These are phyloP conservation scores for Nemotelus pantherinus DNA, from an alignment of 2,888 invertebrate genomes.

Conservation along the genomic window DNA sequence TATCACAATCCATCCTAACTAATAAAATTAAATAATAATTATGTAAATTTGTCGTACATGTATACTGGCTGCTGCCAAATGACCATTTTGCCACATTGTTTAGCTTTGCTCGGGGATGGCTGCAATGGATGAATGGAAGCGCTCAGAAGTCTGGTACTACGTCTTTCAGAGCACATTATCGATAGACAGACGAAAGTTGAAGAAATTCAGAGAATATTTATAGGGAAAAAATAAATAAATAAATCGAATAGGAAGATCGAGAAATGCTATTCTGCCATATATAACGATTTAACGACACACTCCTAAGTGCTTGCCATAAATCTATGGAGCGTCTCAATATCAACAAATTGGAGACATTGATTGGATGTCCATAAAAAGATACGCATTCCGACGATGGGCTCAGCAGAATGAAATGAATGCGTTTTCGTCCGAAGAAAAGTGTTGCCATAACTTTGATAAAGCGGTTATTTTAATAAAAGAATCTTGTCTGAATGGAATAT, in stretches of 20 bases:
- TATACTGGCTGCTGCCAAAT: not conserved
- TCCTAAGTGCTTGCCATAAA: conserved; percentile 38
- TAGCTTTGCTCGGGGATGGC: no score
- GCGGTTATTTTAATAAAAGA: no score
- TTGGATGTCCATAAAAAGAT: conserved; percentile 39
- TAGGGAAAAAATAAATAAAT: not conserved
- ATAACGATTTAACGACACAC: conserved; percentile 23
- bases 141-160: no score
- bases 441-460: not conserved
- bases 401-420: not conserved
- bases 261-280: conserved; percentile 22
- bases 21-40: conserved; percentile 34
- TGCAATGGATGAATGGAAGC: no score
- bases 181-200: not conserved
- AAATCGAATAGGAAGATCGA: not conserved
- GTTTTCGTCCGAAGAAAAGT: not conserved
- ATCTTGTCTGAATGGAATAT: no score
- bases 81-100: not conserved
- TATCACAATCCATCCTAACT: conserved; percentile 8
- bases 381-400: conserved; percentile 7
- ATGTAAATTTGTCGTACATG: conserved; percentile 11
- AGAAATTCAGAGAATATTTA: not conserved
- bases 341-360: conserved; percentile 48
- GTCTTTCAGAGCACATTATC: not conserved
- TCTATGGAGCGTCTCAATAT: conserved; percentile 37